Conservation (phyloP, 1,140 invertebrate species). For the Zelostemma sp. region DNA sequence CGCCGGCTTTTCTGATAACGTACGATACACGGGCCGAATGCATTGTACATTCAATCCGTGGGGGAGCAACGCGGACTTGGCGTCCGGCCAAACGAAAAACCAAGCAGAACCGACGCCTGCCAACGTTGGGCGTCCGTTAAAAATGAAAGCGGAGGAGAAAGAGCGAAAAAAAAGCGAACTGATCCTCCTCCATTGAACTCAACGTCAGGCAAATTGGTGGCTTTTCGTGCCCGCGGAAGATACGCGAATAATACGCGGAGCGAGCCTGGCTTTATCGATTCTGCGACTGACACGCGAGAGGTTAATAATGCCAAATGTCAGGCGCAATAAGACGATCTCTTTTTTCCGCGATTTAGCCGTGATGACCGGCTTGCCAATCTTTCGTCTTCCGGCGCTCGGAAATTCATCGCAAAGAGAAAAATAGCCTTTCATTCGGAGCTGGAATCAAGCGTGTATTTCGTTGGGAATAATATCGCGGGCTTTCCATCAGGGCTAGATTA, state of each 20-base stretch:
- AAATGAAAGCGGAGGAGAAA: slow-evolving; percentile 40
- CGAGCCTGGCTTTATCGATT: slow-evolving; percentile 41
- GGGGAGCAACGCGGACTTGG: slow-evolving; percentile 32
- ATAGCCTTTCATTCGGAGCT: too few species aligned
- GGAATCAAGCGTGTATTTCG: slow-evolving; percentile 18
- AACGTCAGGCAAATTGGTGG: slow-evolving; percentile 39
- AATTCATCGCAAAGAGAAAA: too few species aligned
- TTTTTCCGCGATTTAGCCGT: slow-evolving; percentile 19
- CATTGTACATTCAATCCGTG: slow-evolving; percentile 32
- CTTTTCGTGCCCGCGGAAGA: slow-evolving; percentile 39
- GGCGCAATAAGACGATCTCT: slow-evolving; percentile 38
- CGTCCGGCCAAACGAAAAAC: slow-evolving; percentile 32
- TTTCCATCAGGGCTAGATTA: not conserved
- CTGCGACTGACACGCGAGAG: slow-evolving; percentile 48
- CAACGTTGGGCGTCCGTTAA: slow-evolving; percentile 34
- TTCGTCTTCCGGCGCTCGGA: too few species aligned
- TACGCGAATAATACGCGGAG: slow-evolving; percentile 40
- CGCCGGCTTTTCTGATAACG: slow-evolving; percentile 17
- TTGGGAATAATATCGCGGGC: slow-evolving; percentile 2
- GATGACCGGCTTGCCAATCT: too few species aligned
- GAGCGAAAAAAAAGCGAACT: slow-evolving; percentile 5
- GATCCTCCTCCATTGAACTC: slow-evolving; percentile 25
- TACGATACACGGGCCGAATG: not conserved
- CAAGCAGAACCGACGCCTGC: slow-evolving; percentile 27
- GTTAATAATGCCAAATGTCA: slow-evolving; percentile 41